A percentile compares a stretch with the other conserved stretches of the same genome.
These are phyloP conservation scores for Entomyzon cyanotis DNA, from an alignment of 2,113 vertebrate genomes.

Conservation along the genomic window DNA sequence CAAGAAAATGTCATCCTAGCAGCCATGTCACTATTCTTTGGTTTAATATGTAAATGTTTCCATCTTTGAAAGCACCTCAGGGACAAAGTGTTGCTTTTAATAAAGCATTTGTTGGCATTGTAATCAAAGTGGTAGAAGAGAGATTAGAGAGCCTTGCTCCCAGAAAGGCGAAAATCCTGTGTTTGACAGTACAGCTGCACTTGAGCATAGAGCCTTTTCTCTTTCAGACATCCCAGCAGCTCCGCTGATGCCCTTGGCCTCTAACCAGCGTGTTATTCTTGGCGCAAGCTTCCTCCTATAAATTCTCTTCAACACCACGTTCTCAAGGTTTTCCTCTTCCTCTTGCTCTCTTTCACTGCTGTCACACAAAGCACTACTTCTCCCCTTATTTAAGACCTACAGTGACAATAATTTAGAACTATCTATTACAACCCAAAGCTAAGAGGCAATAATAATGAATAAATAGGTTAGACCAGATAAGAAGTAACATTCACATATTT, in stretches of 20 bases:
- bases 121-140: neutral
- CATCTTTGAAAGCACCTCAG: neutral
- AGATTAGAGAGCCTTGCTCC: neutral
- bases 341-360: neutral
- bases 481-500: rapidly evolving
- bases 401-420: neutral
- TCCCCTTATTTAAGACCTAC: neutral
- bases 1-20: neutral
- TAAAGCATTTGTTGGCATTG: neutral
- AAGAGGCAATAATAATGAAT: neutral
- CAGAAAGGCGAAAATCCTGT: neutral
- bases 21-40: neutral
- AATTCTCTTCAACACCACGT: neutral
- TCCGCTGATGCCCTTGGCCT: neutral
- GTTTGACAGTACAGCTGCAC: neutral
- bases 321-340: neutral
- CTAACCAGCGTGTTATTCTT: neutral
- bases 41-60: neutral
- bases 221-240: neutral
- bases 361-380: neutral
- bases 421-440: neutral
- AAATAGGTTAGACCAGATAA: neutral
- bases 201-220: neutral
- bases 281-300: neutral
- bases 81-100: neutral